phyloP scores from a whole-genome alignment of 2,888 invertebrate species.

The Tinea pellionella region DNA sequence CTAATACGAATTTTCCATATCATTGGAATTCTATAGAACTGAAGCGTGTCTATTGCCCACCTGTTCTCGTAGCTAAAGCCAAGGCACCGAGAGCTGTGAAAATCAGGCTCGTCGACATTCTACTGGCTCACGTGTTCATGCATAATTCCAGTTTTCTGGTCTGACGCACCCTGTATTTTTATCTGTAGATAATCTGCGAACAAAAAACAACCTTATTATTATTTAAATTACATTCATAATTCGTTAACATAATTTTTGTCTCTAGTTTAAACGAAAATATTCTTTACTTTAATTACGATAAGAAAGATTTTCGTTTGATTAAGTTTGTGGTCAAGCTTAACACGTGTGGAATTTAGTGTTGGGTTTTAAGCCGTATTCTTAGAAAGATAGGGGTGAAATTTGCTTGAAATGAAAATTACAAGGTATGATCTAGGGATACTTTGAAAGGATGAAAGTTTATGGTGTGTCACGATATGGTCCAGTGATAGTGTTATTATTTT shows the following conservation, averaged over 20 bases:
- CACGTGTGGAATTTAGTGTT: not conserved
- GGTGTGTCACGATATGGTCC: not conserved
- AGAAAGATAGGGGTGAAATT: not conserved
- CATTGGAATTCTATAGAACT: not conserved
- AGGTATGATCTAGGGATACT: not conserved
- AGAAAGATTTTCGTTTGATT: not conserved
- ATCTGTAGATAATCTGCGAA: constrained; percentile 28
- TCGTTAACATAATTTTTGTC: not conserved
- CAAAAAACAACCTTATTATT: constrained; percentile 30
- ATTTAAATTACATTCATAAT: not conserved
- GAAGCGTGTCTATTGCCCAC: constrained; percentile 27
- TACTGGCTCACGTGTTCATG: constrained; percentile 42
- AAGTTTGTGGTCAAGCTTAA: not conserved
- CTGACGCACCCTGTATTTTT: constrained; percentile 30
- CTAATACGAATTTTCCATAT: too few species aligned
- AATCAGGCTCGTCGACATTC: constrained; percentile 44
- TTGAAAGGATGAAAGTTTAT: not conserved
- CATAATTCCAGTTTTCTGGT: constrained; percentile 45
- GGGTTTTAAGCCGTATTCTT: not conserved
- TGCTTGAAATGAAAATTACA: not conserved
- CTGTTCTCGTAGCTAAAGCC: constrained; percentile 49
- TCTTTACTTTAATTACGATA: not conserved
- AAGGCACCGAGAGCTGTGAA: constrained; percentile 48
- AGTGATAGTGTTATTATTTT: not conserved
- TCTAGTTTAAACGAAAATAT: not conserved